phyloP scores from a whole-genome alignment of 2,113 vertebrate species.

The Chloebia gouldiae region DNA sequence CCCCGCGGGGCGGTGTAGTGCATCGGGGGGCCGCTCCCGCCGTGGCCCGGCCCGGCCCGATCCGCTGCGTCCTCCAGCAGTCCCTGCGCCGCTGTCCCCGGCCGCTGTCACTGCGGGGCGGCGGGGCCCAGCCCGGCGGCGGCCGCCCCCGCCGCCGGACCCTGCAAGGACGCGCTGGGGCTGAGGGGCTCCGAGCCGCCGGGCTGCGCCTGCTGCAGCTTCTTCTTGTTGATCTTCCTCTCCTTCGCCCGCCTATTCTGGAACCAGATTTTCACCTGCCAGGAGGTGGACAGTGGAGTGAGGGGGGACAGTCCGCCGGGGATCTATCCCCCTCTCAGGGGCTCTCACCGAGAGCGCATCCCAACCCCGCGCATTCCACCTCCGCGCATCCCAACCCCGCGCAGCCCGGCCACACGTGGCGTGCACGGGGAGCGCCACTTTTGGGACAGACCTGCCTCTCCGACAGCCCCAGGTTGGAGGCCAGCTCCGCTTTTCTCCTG shows the following conservation, averaged over 20 bases:
- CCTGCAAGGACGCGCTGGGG: conserved; percentile 69
- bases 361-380: neutral
- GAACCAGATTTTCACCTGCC: conserved; percentile 84
- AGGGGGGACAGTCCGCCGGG: neutral
- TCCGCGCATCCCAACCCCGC: neutral
- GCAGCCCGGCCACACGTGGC: neutral
- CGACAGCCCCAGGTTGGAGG: conserved; percentile 78
- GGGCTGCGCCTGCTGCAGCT: conserved; percentile 73
- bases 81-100: neutral
- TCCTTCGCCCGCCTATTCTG: conserved; percentile 82
- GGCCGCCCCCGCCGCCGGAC: conserved; percentile 21
- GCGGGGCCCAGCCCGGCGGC: conserved; percentile 56
- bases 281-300: neutral
- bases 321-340: too few relatives aligned
- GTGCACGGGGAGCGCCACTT: neutral
- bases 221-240: conserved; percentile 83
- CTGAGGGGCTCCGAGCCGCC: conserved; percentile 70
- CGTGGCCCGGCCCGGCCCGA: neutral
- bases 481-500: conserved; percentile 81
- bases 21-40: neutral
- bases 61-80: neutral
- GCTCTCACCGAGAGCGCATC: neutral
- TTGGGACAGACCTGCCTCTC: conserved; percentile 77
- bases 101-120: conserved; percentile 33
- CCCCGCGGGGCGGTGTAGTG: conserved; percentile 13